Evolutionary conservation across 2,797 vertebrate species (phyloP).

Genomic region (Phoeniculus purpureus): DNA sequence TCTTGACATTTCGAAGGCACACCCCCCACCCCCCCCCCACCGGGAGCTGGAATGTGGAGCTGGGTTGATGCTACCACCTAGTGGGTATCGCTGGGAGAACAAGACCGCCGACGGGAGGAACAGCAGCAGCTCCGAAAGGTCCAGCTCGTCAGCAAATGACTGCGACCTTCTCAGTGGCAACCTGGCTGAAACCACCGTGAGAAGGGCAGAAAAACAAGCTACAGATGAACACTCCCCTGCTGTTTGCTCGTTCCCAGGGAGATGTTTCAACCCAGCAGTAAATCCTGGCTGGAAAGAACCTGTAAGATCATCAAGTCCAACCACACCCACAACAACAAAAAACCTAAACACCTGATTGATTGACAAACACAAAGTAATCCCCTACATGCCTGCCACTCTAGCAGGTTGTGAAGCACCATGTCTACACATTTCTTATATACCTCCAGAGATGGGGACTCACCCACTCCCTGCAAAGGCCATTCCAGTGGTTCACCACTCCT

Average conservation of each 20-base stretch:
- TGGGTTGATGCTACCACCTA: conserved; percentile 51
- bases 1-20: background rate
- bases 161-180: rapidly evolving
- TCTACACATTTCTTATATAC: too few relatives aligned
- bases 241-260: background rate
- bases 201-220: background rate
- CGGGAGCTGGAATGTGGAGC: background rate
- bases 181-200: rapidly evolving
- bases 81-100: background rate
- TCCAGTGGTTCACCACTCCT: too few relatives aligned
- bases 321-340: too few relatives aligned
- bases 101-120: background rate
- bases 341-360: too few relatives aligned
- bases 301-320: too few relatives aligned
- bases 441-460: too few relatives aligned
- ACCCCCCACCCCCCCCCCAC: rapidly evolving
- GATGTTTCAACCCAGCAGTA: background rate
- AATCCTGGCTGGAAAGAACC: too few relatives aligned
- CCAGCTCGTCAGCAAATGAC: background rate
- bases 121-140: rapidly evolving
- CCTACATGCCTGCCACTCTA: too few relatives aligned
- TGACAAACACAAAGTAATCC: too few relatives aligned
- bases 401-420: too few relatives aligned
- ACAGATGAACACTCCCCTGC: background rate
- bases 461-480: too few relatives aligned